These are phyloP conservation scores for Bugula neritina DNA, from an alignment of 2,888 invertebrate species.

Conservation along the genomic window DNA sequence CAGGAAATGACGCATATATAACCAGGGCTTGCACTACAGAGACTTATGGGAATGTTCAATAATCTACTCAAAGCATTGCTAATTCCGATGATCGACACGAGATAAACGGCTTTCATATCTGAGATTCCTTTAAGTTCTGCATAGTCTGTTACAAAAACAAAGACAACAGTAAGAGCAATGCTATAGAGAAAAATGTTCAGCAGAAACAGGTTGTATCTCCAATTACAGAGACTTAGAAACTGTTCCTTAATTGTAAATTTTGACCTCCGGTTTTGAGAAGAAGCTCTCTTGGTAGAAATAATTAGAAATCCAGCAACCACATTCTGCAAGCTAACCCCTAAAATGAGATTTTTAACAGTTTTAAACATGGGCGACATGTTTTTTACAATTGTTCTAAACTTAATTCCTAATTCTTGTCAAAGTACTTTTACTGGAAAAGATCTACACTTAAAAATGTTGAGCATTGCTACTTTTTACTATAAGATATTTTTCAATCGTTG, in stretches of 20 bases:
- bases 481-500: too few species aligned
- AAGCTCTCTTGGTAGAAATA: too few species aligned
- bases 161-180: slow-evolving; percentile 34
- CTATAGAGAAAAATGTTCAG: slow-evolving; percentile 34
- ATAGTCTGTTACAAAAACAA: slow-evolving; percentile 36
- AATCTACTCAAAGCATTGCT: slow-evolving; percentile 26
- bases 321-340: too few species aligned
- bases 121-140: slow-evolving; percentile 32
- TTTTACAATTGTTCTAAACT: too few species aligned
- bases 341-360: too few species aligned
- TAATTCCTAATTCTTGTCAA: too few species aligned
- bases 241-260: not conserved
- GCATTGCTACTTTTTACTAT: too few species aligned
- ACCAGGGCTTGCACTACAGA: not conserved
- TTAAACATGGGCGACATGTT: too few species aligned
- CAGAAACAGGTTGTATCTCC: slow-evolving; percentile 33
- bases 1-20: not conserved
- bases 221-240: not conserved
- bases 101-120: slow-evolving; percentile 31
- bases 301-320: too few species aligned
- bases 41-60: not conserved
- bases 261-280: not conserved
- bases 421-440: too few species aligned
- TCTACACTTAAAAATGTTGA: too few species aligned
- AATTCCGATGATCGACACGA: slow-evolving; percentile 34